These are phyloP conservation scores for Ursus arctos DNA, from an alignment of 2,113 vertebrate genomes.

Conservation along the genomic window DNA sequence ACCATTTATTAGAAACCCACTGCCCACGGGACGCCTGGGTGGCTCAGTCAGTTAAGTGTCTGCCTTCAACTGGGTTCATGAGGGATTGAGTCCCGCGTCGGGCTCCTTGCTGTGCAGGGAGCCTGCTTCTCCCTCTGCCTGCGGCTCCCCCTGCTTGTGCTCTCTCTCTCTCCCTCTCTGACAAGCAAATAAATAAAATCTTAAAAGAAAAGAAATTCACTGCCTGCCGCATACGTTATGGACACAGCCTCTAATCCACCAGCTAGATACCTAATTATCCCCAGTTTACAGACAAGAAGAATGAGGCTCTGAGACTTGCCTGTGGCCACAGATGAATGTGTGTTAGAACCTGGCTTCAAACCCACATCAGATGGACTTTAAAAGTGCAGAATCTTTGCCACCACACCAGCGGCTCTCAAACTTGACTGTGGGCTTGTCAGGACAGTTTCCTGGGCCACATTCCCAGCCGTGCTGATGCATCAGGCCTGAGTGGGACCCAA, in stretches of 20 bases:
- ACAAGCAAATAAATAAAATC: too few species aligned
- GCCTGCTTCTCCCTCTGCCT: too few species aligned
- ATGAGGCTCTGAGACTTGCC: not conserved
- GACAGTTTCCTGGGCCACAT: not conserved
- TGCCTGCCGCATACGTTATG: accelerated
- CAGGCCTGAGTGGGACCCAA: not conserved
- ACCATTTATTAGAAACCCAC: not conserved
- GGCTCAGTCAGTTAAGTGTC: too few species aligned
- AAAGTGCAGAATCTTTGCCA: not conserved
- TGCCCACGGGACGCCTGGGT: too few species aligned
- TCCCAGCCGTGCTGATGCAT: not conserved
- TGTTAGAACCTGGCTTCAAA: not conserved
- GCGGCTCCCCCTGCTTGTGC: too few species aligned
- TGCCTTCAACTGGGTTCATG: too few species aligned
- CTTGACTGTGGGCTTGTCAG: not conserved
- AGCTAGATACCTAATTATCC: not conserved
- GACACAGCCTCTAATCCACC: not conserved
- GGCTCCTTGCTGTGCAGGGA: too few species aligned
- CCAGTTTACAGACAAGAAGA: not conserved
- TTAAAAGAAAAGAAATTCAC: not conserved
- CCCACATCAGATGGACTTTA: not conserved
- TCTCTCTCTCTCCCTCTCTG: too few species aligned
- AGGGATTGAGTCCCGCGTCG: too few species aligned
- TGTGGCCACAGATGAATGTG: not conserved
- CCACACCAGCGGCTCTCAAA: not conserved